A percentile compares a stretch with the other conserved stretches of the same genome.
These are phyloP conservation scores for Probaryconus sp. DNA, from an alignment of 1,140 invertebrate species.

Conservation along the genomic window DNA sequence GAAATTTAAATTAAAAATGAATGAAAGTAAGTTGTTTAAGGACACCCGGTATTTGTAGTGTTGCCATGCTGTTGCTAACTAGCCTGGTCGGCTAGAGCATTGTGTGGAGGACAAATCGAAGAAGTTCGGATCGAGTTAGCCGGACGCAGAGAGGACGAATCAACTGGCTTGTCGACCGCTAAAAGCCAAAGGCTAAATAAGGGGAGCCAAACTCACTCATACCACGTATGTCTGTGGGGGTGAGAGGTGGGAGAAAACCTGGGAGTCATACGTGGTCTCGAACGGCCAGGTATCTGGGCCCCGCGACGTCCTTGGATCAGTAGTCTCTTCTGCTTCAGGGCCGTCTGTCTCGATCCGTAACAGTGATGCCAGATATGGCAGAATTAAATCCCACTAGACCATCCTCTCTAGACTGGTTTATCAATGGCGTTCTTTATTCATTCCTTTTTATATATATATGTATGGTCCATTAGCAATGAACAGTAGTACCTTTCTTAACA, in stretches of 20 bases:
- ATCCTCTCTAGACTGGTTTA: conserved; percentile 41
- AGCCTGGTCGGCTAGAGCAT: conserved; percentile 67
- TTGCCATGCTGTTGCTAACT: conserved; percentile 72
- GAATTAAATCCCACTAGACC: conserved; percentile 56
- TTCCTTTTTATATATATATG: too few species aligned
- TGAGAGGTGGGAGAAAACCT: conserved; percentile 39
- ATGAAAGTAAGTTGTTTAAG: conserved; percentile 2
- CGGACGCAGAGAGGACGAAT: conserved; percentile 47
- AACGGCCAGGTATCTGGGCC: conserved; percentile 67
- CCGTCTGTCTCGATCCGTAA: conserved; percentile 66
- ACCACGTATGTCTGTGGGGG: conserved; percentile 15
- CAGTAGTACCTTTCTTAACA: too few species aligned
- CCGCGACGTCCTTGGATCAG: conserved; percentile 73
- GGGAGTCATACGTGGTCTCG: conserved; percentile 24
- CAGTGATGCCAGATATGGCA: conserved; percentile 55
- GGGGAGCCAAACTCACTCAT: conserved; percentile 35
- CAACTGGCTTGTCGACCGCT: conserved; percentile 37
- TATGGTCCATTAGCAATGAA: too few species aligned
- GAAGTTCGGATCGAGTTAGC: conserved; percentile 55
- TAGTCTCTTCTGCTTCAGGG: conserved; percentile 69
- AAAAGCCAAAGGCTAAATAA: conserved; percentile 65
- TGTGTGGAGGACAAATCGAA: conserved; percentile 66
- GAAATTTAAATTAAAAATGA: too few species aligned
- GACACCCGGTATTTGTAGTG: conserved; percentile 73
- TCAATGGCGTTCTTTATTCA: too few species aligned